Evolutionary conservation across 2,888 invertebrate genomes (phyloP).

Genomic region (Octodonta nipae): DNA sequence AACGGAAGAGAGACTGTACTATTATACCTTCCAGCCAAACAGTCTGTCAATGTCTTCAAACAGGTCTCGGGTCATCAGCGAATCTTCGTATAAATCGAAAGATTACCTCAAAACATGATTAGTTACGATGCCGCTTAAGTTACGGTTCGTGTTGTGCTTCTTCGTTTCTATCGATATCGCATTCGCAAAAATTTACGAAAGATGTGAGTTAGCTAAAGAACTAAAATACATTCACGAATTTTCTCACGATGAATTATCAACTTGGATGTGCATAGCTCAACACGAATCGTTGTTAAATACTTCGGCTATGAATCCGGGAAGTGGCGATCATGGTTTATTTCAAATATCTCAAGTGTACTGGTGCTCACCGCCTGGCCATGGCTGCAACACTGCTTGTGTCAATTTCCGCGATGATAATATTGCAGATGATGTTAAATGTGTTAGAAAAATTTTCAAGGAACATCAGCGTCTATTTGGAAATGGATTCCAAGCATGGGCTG

Average conservation of each 20-base stretch:
- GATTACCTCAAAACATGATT: conserved; percentile 9
- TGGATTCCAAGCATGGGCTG: conserved; percentile 63
- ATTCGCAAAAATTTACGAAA: conserved; percentile 43
- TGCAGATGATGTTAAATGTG: conserved; percentile 54
- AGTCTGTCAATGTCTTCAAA: too few relatives aligned
- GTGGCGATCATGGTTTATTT: conserved; percentile 55
- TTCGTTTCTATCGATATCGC: conserved; percentile 2
- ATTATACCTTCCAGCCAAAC: too few relatives aligned
- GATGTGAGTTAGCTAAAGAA: conserved; percentile 59
- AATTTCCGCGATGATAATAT: conserved; percentile 56
- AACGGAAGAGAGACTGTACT: too few relatives aligned
- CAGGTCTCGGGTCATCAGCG: conserved; percentile 11
- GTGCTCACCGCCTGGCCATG: conserved; percentile 39
- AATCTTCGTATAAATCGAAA: conserved; percentile 13
- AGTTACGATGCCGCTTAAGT: conserved; percentile 10
- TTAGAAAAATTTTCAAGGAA: conserved; percentile 49
- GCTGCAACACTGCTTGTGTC: conserved; percentile 47
- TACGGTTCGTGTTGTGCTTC: background rate
- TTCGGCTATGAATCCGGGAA: conserved; percentile 45
- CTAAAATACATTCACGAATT: conserved; percentile 43
- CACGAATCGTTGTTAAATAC: conserved; percentile 59
- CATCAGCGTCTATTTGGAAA: conserved; percentile 53
- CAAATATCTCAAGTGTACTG: conserved; percentile 62
- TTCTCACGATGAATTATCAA: conserved; percentile 31
- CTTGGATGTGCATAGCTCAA: conserved; percentile 51